Evolutionary conservation across 2,113 vertebrate genomes (phyloP).

Genomic region (Hucho hucho): DNA sequence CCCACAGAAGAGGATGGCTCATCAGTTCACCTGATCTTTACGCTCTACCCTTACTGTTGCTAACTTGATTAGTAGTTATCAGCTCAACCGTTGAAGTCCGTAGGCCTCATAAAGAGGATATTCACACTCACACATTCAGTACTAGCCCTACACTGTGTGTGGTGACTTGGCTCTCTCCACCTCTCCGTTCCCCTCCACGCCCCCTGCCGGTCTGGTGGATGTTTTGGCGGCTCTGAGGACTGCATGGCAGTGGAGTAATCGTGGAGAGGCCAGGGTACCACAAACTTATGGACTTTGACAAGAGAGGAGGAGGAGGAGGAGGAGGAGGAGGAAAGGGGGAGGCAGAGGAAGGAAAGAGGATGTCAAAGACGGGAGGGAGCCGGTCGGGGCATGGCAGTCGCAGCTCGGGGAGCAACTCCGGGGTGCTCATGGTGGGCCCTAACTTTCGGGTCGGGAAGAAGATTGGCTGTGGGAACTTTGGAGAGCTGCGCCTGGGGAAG

Average conservation of each 20-base stretch:
- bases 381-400: conserved; percentile 83
- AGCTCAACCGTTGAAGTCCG: too few relatives aligned
- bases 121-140: too few relatives aligned
- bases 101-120: too few relatives aligned
- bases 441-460: conserved; percentile 99
- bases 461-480: conserved; percentile 97
- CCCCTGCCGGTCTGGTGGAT: conserved; percentile 55
- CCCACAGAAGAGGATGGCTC: too few relatives aligned
- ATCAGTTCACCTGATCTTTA: too few relatives aligned
- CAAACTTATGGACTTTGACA: conserved; percentile 99
- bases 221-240: conserved; percentile 83
- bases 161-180: conserved; percentile 48
- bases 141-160: too few relatives aligned
- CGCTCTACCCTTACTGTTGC: too few relatives aligned
- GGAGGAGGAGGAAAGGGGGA: conserved; percentile 89
- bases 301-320: conserved; percentile 70
- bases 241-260: conserved; percentile 93
- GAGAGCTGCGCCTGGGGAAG: conserved; percentile 95
- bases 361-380: conserved; percentile 85
- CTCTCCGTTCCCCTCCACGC: conserved; percentile 46
- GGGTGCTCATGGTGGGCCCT: conserved; percentile 98
- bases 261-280: conserved; percentile 99
- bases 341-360: conserved; percentile 92
- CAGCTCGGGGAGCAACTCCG: conserved; percentile 83
- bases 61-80: too few relatives aligned